Percentiles rank a stretch among this genome's conserved stretches.
These are phyloP conservation scores for Papilio protenor DNA, from an alignment of 2,888 invertebrate species.

Conservation along the genomic window DNA sequence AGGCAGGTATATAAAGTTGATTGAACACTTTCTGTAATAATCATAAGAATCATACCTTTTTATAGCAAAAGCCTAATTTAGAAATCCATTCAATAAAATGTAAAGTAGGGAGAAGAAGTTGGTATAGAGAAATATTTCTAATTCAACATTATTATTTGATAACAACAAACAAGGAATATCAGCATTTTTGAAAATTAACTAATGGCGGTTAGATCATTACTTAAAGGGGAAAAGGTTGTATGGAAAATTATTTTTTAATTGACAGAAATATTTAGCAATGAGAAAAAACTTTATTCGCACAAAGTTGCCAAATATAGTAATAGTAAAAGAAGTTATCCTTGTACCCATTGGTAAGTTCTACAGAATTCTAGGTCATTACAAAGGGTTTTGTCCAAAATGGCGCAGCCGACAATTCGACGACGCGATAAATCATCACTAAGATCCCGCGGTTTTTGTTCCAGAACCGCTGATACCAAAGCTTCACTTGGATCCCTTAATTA, in stretches of 20 bases:
- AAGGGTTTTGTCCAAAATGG: constrained; percentile 17
- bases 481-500: constrained; percentile 29
- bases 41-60: constrained; percentile 17
- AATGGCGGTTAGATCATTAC: too few relatives aligned
- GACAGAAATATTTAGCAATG: too few relatives aligned
- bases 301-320: not conserved
- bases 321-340: not conserved
- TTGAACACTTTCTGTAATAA: constrained; percentile 66
- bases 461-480: constrained; percentile 35
- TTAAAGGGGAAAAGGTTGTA: too few relatives aligned
- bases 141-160: not conserved
- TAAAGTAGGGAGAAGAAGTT: not conserved
- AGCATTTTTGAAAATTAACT: not conserved
- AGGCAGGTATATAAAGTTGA: constrained; percentile 68
- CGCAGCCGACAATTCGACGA: constrained; percentile 35
- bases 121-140: not conserved
- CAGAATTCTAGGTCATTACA: constrained; percentile 5
- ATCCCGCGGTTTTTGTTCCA: constrained; percentile 43
- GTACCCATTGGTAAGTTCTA: constrained; percentile 13
- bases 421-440: constrained; percentile 47
- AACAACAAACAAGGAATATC: not conserved
- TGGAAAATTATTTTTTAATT: too few relatives aligned
- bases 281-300: too few relatives aligned
- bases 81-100: not conserved
- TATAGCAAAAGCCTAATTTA: not conserved